phyloP scores from a whole-genome alignment of 2,113 vertebrate genomes.

The Aix galericulata region DNA sequence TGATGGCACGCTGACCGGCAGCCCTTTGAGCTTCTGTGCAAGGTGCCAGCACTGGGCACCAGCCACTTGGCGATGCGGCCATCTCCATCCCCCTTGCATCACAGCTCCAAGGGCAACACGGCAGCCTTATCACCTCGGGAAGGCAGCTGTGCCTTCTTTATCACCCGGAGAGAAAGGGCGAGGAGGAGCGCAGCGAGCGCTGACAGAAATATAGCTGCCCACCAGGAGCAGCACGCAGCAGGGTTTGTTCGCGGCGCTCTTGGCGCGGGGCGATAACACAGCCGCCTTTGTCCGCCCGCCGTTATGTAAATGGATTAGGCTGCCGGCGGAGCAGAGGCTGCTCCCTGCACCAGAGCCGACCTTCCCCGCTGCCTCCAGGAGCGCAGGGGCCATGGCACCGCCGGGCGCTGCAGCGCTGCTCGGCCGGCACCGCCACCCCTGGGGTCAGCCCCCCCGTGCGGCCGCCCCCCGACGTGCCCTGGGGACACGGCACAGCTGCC shows the following conservation, averaged over 20 bases:
- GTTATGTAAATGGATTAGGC: constrained; percentile 66
- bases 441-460: neutral
- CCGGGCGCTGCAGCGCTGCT: neutral
- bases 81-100: neutral
- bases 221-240: neutral
- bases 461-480: neutral
- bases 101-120: constrained; percentile 8
- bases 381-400: neutral
- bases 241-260: neutral
- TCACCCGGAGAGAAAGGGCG: constrained; percentile 18
- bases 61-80: neutral
- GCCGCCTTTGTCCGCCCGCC: constrained; percentile 59
- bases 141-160: constrained; percentile 16
- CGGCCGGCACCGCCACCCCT: accelerated
- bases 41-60: neutral
- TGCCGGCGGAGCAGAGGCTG: neutral
- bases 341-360: neutral
- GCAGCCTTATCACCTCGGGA: neutral
- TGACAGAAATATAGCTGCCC: constrained; percentile 53
- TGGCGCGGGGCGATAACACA: constrained; percentile 73
- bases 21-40: neutral
- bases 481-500: accelerated
- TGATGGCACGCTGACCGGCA: neutral
- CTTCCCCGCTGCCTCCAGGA: neutral
- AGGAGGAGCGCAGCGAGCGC: neutral